Evolutionary conservation across 2,888 invertebrate genomes (phyloP).

Genomic region (Celastrina argiolus): DNA sequence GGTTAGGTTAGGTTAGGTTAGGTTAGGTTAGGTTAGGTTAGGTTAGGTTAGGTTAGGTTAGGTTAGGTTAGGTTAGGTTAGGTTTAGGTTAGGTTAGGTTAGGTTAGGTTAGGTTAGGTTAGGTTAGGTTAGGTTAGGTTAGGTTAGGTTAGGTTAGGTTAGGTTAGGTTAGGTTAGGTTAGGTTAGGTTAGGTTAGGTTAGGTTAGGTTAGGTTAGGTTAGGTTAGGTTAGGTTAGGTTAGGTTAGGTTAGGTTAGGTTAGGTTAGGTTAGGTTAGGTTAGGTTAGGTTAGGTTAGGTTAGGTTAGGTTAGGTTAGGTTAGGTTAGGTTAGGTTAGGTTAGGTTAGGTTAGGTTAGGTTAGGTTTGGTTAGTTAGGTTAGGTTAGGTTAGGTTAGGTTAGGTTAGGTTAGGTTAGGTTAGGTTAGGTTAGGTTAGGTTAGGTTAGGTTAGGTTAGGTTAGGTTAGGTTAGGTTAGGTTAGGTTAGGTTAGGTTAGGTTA

Average conservation of each 20-base stretch:
- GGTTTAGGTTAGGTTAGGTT: conserved; percentile 22
- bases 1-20: conserved; percentile 15
- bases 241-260: conserved; percentile 33
- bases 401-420: conserved; percentile 23
- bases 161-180: conserved; percentile 24
- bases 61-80: conserved; percentile 32
- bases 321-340: conserved; percentile 31
- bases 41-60: conserved; percentile 31
- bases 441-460: conserved; percentile 13
- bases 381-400: conserved; percentile 23
- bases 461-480: conserved; percentile 38
- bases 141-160: conserved; percentile 24
- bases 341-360: conserved; percentile 27
- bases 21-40: conserved; percentile 29
- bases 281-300: conserved; percentile 34
- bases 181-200: conserved; percentile 28
- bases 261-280: conserved; percentile 35
- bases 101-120: conserved; percentile 23
- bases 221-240: conserved; percentile 31
- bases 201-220: conserved; percentile 28
- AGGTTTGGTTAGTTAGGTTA: conserved; percentile 17
- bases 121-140: conserved; percentile 24
- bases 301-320: conserved; percentile 34
- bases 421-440: conserved; percentile 17
- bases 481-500: conserved; percentile 39